A percentile compares a stretch with the other conserved stretches of the same genome.
phyloP scores from a whole-genome alignment of 2,113 vertebrate genomes.

The Asarcornis scutulata region DNA sequence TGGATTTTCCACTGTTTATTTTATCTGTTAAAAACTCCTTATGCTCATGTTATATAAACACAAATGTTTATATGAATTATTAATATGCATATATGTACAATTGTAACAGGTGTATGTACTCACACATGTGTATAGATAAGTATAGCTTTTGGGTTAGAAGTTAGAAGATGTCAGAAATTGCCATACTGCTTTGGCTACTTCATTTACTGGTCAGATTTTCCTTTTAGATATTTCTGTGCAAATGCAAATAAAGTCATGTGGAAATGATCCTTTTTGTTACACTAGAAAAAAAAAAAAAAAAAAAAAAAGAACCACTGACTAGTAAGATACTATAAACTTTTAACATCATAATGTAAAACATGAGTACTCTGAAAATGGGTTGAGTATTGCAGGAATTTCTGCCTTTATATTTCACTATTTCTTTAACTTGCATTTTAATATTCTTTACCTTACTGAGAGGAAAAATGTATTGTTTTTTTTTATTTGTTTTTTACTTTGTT shows the following conservation, averaged over 20 bases:
- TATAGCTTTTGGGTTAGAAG: background rate
- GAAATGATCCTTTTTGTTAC: background rate
- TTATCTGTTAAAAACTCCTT: background rate
- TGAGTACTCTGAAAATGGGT: background rate
- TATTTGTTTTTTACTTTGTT: background rate
- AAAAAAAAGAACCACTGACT: background rate
- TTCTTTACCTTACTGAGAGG: background rate
- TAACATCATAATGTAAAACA: background rate
- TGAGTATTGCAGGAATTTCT: background rate
- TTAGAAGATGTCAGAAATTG: background rate
- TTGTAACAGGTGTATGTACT: background rate
- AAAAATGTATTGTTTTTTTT: background rate
- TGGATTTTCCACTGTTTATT: slow-evolving; percentile 23
- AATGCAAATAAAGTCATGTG: background rate
- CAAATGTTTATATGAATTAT: background rate
- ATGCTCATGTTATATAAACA: background rate
- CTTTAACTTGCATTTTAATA: background rate
- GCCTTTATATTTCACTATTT: background rate
- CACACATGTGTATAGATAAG: background rate
- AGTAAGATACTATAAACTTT: background rate
- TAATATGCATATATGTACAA: background rate
- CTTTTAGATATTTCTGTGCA: background rate
- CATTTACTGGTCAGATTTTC: background rate
- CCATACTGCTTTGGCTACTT: background rate
- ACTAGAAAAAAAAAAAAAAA: background rate